phyloP scores from a whole-genome alignment of 2,888 invertebrate species.

The Cataglyphis rosenhaueri region DNA sequence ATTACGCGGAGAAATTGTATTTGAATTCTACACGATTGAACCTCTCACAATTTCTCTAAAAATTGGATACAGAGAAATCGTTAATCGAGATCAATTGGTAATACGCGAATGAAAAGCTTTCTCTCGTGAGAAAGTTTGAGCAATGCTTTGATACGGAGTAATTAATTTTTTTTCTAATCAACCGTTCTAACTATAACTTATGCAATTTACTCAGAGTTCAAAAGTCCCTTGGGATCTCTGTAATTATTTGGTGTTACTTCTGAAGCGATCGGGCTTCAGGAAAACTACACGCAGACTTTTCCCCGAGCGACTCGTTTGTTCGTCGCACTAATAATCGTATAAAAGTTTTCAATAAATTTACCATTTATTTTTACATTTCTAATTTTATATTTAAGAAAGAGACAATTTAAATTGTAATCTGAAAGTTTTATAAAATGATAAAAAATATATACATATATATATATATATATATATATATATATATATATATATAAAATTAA shows the following conservation, averaged over 20 bases:
- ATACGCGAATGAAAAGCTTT: neutral
- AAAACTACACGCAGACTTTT: slow-evolving; percentile 26
- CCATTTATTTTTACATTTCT: neutral
- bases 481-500: neutral
- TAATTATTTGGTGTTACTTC: slow-evolving; percentile 38
- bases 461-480: neutral
- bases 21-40: neutral
- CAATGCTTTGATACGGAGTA: neutral
- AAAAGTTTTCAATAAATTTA: slow-evolving; percentile 30
- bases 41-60: neutral
- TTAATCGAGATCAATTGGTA: neutral
- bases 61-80: slow-evolving; percentile 2
- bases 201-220: slow-evolving; percentile 31
- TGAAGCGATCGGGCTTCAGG: neutral
- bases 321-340: slow-evolving; percentile 19
- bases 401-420: neutral
- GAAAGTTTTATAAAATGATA: neutral
- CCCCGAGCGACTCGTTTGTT: slow-evolving; percentile 6
- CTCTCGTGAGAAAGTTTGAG: neutral
- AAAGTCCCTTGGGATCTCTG: slow-evolving; percentile 19
- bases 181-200: slow-evolving; percentile 20
- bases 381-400: neutral
- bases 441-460: neutral
- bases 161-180: slow-evolving; percentile 25
- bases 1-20: neutral